Evolutionary conservation across 2,888 invertebrate species (phyloP), one percentile per base, ranked within the genome.

Genomic region (Erebia palarica): DNA sequence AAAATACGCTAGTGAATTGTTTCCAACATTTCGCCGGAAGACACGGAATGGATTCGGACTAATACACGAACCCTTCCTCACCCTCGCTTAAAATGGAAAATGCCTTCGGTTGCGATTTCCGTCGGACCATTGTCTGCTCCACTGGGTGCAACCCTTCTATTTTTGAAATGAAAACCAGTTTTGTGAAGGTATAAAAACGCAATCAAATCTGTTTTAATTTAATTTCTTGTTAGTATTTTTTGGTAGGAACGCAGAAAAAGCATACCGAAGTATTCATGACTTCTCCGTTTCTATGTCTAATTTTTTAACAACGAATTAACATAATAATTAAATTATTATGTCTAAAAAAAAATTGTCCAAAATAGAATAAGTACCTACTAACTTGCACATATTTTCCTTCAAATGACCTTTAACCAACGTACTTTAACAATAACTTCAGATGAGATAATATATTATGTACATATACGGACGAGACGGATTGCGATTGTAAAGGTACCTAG

Each of bases 31-130:
- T 82, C 78, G 81, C 84, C 84, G 87, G 88, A 90, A 89, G 85
- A 86, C 83, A 81, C 79, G 77, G 85, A 90, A 91, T 90, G 88
- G 88, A 90, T 89, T 89, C 86, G 82, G 87, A 90, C 89, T 89
- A 88, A 90, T 86, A 85, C 84, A 80, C 78, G 80, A 83, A 84
- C 87, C 89, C 87, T 85, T 82, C 83, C 82, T 74, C 71, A 85
- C 89, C 91, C 91, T 88, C 86, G 78, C 84, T 87, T 88, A 87
- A 90, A 91, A 88, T 86, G 84, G 89, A 86, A 86, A 87, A 90
- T 89, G 81, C 86, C 87, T 86, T 87, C 83, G 83, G 85, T 85
- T 79, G 81, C 87, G 86, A 88, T 91, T 89, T 87, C 88, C 88
- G 87, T 78, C 83, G 80, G 84, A 76, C 81, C 79, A 90, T 91